Percentiles rank a stretch among this genome's conserved stretches.
These are phyloP conservation scores for Troides helena DNA, from an alignment of 2,888 invertebrate genomes.

Conservation along the genomic window DNA sequence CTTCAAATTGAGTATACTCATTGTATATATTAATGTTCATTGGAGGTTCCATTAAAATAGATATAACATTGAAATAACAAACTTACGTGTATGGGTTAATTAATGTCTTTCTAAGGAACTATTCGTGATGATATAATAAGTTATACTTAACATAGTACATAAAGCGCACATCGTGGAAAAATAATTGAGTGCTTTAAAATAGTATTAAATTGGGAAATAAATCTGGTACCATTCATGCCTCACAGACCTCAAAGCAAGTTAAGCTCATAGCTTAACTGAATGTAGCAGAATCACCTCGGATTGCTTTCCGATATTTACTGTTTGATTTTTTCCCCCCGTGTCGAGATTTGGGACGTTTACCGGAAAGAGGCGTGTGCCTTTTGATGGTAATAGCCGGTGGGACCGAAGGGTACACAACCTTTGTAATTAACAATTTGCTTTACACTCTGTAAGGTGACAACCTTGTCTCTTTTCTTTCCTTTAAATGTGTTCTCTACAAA, in stretches of 20 bases:
- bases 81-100: background rate
- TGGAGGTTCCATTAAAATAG: too few relatives aligned
- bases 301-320: slow-evolving; percentile 78
- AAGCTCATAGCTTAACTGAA: slow-evolving; percentile 61
- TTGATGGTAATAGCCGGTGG: slow-evolving; percentile 61
- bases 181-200: slow-evolving; percentile 1
- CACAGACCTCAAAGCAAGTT: slow-evolving; percentile 55
- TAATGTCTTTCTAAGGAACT: background rate
- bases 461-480: slow-evolving; percentile 25
- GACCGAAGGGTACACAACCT: slow-evolving; percentile 66
- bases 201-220: slow-evolving; percentile 42
- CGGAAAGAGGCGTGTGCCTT: slow-evolving; percentile 70
- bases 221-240: slow-evolving; percentile 43
- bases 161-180: background rate
- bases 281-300: slow-evolving; percentile 77
- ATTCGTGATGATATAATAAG: background rate
- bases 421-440: slow-evolving; percentile 67
- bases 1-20: too few relatives aligned
- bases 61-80: too few relatives aligned
- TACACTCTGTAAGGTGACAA: slow-evolving; percentile 45
- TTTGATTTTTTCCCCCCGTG: slow-evolving; percentile 73
- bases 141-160: background rate
- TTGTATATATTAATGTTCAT: too few relatives aligned
- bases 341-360: slow-evolving; percentile 69
- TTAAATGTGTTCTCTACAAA: background rate